Evolutionary conservation across 2,888 invertebrate species (phyloP).

Genomic region (Drosophila phalerata): DNA sequence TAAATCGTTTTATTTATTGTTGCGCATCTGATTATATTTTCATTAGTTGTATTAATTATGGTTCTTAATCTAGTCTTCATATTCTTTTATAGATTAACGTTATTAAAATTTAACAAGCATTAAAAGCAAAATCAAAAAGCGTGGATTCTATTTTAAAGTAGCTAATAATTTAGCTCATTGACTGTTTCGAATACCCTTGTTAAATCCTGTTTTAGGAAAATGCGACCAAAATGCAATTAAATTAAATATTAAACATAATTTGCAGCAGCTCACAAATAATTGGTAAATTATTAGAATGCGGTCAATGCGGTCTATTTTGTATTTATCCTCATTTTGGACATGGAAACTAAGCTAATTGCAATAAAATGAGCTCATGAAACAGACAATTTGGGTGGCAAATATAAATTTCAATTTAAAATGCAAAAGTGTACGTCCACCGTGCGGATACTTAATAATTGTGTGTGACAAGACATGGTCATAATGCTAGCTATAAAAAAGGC

Average conservation of each 20-base stretch:
- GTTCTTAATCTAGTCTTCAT: too few species aligned
- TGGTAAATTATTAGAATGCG: slow-evolving; percentile 13
- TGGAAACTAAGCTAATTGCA: slow-evolving; percentile 37
- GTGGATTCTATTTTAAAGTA: not conserved
- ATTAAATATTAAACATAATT: slow-evolving; percentile 36
- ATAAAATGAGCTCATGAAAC: slow-evolving; percentile 22
- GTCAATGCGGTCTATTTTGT: slow-evolving; percentile 19
- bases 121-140: not conserved
- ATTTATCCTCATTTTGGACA: slow-evolving; percentile 15
- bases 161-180: slow-evolving; percentile 8
- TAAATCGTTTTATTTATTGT: too few species aligned
- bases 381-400: not conserved
- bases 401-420: not conserved
- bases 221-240: slow-evolving; percentile 8
- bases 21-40: not conserved
- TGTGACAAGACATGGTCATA: slow-evolving; percentile 33
- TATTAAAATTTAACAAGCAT: not conserved
- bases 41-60: not conserved
- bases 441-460: slow-evolving; percentile 28
- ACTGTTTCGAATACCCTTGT: not conserved
- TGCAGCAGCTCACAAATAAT: slow-evolving; percentile 15
- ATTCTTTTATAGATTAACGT: too few species aligned
- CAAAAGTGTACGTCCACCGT: not conserved
- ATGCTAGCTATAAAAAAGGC: slow-evolving; percentile 10
- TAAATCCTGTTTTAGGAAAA: slow-evolving; percentile 5